Evolutionary conservation across 2,888 invertebrate genomes (phyloP), one percentile per base, ranked within the genome.

Genomic region (Hypomecis punctinalis): DNA sequence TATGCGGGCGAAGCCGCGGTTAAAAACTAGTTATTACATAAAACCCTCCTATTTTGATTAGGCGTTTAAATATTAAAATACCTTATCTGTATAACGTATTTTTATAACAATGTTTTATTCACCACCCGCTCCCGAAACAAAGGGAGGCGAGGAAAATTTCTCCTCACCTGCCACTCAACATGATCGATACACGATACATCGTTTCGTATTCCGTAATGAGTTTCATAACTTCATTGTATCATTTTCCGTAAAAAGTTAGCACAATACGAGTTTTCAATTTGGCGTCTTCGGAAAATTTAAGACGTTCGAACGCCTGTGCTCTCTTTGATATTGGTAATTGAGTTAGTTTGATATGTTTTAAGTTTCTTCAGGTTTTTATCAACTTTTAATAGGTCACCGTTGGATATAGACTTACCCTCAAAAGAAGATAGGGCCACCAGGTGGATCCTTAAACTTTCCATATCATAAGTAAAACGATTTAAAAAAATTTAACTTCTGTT

Each of bases 191-290:
- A 33, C 33, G 10, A 52, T 43, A 43, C 52, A 2, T 39, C 39
- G 37, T 51, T 40, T 9, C 10, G n/a, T 40, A 40, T 40, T 52
- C 33, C 8, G 40, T 52, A 52, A 52, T 40, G 52, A 52, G 52
- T 52, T 52, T 42, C 33, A 40, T 52, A 40, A 33, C 40, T 52
- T 33, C 39, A 23, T 37, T 23, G n/a, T 42, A 9, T 40, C 52
- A 10, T 42, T 23, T 52, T 40, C 7, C 40, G 23, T 33, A 33
- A 52, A 33, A 40, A 42, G 40, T 52, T 40, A 6, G 9, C 13
- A 51, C 49, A 51, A 51, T 51, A 33, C 33, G 49, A 9, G 49
- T 7, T 51, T 7, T n/a, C 49, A 51, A 51, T 51, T 51, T 51
- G 37, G 8, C 49, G 13, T 37, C 49, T 49, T 5, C 49, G 5